These are phyloP conservation scores for Alauda arvensis DNA, from an alignment of 2,797 vertebrate genomes.

Conservation along the genomic window DNA sequence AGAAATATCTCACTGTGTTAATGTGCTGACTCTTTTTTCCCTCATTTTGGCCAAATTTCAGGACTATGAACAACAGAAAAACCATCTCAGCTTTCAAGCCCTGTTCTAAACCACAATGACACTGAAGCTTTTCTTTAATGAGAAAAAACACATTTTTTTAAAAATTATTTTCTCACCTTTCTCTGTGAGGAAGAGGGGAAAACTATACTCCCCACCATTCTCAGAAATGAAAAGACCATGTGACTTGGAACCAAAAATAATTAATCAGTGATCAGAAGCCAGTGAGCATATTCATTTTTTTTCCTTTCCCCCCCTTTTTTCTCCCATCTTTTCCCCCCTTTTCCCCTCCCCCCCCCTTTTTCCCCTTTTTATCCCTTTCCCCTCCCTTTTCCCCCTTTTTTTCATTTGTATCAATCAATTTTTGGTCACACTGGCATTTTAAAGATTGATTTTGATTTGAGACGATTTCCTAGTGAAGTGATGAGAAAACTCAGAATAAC, in stretches of 20 bases:
- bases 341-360: no score
- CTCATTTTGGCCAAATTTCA: background rate
- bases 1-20: background rate
- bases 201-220: background rate
- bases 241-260: background rate
- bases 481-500: background rate
- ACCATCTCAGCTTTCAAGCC: background rate
- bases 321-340: no score
- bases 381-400: no score
- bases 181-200: background rate
- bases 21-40: accelerated
- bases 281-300: background rate
- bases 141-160: accelerated
- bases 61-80: background rate
- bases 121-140: background rate
- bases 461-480: background rate
- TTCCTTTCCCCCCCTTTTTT: accelerated
- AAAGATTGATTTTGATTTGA: background rate
- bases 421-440: background rate
- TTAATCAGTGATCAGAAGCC: background rate
- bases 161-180: background rate
- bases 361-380: no score
- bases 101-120: background rate
- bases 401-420: background rate
- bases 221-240: background rate